Evolutionary conservation across 2,797 vertebrate genomes (phyloP).

Genomic region (Sebastes umbrosus): DNA sequence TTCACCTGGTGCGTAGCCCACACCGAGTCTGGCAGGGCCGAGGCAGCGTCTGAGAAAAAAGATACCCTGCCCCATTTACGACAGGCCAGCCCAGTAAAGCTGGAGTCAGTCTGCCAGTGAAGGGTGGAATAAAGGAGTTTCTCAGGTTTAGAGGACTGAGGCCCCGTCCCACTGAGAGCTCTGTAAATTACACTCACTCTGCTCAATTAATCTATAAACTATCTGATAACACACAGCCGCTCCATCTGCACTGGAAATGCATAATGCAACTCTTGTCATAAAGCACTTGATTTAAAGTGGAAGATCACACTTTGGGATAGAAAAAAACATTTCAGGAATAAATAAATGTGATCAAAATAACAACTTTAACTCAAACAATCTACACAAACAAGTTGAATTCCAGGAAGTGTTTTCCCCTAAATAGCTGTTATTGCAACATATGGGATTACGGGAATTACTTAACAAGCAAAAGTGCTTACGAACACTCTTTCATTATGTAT

Average conservation of each 20-base stretch:
- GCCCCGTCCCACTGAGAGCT: slow-evolving; percentile 46
- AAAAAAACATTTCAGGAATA: not conserved
- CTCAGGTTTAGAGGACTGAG: slow-evolving; percentile 59
- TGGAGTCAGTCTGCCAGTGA: slow-evolving; percentile 74
- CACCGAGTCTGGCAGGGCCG: slow-evolving; percentile 49
- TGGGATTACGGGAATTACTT: slow-evolving; percentile 64
- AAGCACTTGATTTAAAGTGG: not conserved
- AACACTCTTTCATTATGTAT: slow-evolving; percentile 75
- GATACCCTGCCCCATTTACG: slow-evolving; percentile 66
- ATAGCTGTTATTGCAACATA: slow-evolving; percentile 60
- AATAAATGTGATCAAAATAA: not conserved
- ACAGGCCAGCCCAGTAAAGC: slow-evolving; percentile 64
- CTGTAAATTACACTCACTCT: slow-evolving; percentile 42
- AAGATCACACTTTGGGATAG: not conserved
- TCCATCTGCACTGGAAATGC: slow-evolving; percentile 9
- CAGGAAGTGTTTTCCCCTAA: slow-evolving; percentile 43
- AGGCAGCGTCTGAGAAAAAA: slow-evolving; percentile 56
- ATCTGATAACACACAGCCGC: slow-evolving; percentile 21
- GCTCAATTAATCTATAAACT: slow-evolving; percentile 37
- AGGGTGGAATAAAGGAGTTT: slow-evolving; percentile 68
- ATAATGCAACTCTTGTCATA: not conserved
- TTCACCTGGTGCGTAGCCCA: slow-evolving; percentile 68
- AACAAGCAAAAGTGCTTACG: slow-evolving; percentile 74
- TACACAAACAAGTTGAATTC: slow-evolving; percentile 39
- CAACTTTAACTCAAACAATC: slow-evolving; percentile 1